Percentiles rank a stretch among this genome's conserved stretches.
Evolutionary conservation across 2,113 vertebrate genomes (phyloP).

Genomic region (Oreochromis niloticus): DNA sequence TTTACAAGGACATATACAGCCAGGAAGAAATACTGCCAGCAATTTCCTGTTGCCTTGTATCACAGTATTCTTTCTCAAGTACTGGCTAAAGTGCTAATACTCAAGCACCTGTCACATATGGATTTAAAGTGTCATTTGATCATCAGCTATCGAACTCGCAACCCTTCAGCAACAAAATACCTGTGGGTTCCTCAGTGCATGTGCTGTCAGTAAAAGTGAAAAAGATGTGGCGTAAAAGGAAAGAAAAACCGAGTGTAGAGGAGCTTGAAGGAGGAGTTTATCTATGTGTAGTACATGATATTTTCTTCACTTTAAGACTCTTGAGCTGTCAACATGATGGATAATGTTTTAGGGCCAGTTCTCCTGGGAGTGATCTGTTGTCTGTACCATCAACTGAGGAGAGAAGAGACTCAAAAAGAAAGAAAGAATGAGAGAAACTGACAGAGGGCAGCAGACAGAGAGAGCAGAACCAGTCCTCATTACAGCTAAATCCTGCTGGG

Average conservation of each 20-base stretch:
- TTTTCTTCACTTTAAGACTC: constrained; percentile 62
- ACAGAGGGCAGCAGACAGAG: constrained; percentile 49
- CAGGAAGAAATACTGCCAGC: constrained; percentile 38
- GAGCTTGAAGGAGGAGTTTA: constrained; percentile 44
- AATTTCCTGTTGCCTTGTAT: constrained; percentile 14
- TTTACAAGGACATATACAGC: constrained; percentile 63
- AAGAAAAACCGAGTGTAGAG: background rate
- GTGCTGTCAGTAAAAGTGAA: constrained; percentile 17
- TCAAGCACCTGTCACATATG: constrained; percentile 18
- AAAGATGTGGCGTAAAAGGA: background rate
- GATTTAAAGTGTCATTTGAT: constrained; percentile 36
- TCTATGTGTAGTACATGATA: constrained; percentile 51
- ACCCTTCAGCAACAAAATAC: background rate
- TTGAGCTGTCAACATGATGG: constrained; percentile 63
- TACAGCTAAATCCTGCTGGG: constrained; percentile 61
- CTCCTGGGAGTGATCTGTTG: constrained; percentile 63
- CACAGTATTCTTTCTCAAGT: constrained; percentile 17
- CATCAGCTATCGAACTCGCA: background rate
- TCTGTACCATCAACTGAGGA: constrained; percentile 51
- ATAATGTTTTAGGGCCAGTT: constrained; percentile 56
- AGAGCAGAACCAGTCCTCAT: constrained; percentile 50
- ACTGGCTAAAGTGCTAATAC: constrained; percentile 21
- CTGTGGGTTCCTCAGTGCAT: background rate
- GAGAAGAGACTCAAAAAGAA: constrained; percentile 27
- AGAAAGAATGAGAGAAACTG: constrained; percentile 33